A percentile compares a stretch with the other conserved stretches of the same genome.
These are phyloP conservation scores for Takifugu bimaculatus DNA, from an alignment of 2,113 vertebrate genomes.

Conservation along the genomic window DNA sequence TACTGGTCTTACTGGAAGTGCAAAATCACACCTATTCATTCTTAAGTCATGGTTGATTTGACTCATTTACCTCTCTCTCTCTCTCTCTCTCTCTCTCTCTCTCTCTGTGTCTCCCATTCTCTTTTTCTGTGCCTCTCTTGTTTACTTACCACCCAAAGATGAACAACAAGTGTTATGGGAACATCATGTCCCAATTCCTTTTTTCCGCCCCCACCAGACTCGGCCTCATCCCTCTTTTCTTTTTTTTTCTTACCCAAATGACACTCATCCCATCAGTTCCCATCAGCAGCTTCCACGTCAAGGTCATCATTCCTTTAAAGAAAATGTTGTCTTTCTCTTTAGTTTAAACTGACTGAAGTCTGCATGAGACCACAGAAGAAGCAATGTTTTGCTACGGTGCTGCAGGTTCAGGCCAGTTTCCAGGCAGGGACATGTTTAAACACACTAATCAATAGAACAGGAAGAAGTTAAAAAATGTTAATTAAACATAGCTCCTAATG, in stretches of 20 bases:
- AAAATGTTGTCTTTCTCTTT: no score
- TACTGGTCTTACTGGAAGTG: no score
- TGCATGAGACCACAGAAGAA: no score
- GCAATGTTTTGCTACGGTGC: no score
- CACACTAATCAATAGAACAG: neutral
- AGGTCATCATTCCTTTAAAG: no score
- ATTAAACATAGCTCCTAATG: no score
- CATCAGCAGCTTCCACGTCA: neutral
- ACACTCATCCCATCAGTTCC: neutral
- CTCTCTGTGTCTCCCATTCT: neutral
- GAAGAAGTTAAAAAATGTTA: neutral
- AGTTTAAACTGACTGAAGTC: no score
- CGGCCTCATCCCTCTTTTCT: neutral
- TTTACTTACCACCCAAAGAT: conserved; percentile 38
- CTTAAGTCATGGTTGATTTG: conserved; percentile 21
- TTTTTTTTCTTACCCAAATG: neutral
- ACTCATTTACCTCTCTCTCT: conserved; percentile 30
- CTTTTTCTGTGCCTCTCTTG: conserved; percentile 11
- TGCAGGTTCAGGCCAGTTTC: neutral
- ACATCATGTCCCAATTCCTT: conserved; percentile 46
- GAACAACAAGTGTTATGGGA: conserved; percentile 62
- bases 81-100: conserved; percentile 3
- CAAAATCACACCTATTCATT: neutral
- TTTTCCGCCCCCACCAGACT: neutral
- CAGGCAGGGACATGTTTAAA: neutral